phyloP scores from a whole-genome alignment of 2,888 invertebrate genomes.

The Dicyrtoma fusca region DNA sequence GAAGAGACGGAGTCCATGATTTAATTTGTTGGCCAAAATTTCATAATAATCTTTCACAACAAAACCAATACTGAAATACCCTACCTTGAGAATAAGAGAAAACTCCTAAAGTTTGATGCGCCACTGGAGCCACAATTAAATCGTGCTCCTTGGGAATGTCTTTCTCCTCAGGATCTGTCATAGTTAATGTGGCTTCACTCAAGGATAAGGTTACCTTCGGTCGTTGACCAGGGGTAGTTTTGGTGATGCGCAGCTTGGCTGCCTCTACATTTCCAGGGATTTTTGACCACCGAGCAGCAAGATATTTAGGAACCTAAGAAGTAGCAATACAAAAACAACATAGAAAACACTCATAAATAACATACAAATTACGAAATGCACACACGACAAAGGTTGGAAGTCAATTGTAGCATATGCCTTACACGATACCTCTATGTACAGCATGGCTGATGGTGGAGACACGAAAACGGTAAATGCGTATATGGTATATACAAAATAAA shows the following conservation, averaged over 20 bases:
- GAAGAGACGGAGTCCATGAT: too few species aligned
- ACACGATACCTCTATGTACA: too few species aligned
- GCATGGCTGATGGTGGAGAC: too few species aligned
- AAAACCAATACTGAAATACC: too few species aligned
- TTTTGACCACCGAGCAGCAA: constrained; percentile 93
- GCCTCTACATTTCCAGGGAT: constrained; percentile 90
- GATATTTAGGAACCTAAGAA: constrained; percentile 81
- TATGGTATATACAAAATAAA: neutral
- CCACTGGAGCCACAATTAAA: constrained; percentile 86
- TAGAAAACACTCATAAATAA: neutral
- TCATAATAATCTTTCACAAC: too few species aligned
- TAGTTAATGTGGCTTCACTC: constrained; percentile 76
- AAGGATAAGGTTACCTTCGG: constrained; percentile 78
- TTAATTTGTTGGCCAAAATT: too few species aligned
- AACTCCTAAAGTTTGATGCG: constrained; percentile 87
- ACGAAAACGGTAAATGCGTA: too few species aligned
- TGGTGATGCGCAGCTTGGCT: constrained; percentile 81
- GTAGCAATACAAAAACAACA: constrained; percentile 19
- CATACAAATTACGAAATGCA: too few species aligned
- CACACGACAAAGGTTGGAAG: too few species aligned
- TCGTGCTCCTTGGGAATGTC: constrained; percentile 88
- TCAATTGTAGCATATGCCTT: too few species aligned
- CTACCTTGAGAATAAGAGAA: constrained; percentile 82
- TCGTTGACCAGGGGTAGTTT: constrained; percentile 57
- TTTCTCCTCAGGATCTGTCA: constrained; percentile 77